Evolutionary conservation across 1,140 invertebrate genomes (phyloP), one percentile per base, ranked within the genome.

Genomic region (Pomacea maculata): DNA sequence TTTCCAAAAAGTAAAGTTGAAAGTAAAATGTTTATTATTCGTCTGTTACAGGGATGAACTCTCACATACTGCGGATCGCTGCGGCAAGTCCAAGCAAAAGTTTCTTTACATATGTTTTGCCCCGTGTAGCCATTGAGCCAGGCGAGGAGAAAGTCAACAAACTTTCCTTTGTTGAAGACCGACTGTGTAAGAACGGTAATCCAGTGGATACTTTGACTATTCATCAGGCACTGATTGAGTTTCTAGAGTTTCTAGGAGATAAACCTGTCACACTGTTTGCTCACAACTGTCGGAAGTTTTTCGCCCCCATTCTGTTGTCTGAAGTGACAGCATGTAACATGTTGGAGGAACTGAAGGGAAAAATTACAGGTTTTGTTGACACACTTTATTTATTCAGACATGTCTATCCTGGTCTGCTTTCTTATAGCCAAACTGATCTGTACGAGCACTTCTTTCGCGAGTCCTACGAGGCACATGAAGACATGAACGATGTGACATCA

Each of bases 361-460:
- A 64, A 14, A 65, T 78, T 34, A 29, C 45, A 34, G 45, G 77
- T 19, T 78, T 19, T 45, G 77, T 78, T 6, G 77, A 78, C 67
- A 57, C 77, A 1, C 52, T 71, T 34, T 65, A 29, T 6, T 54
- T 78, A 45, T 78, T 78, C 21, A 64, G 65, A 34, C 21, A 78
- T 4, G 19, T 68, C 45, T 15, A 57, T 19, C 19, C 9, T 6
- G 21, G 52, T 6, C 25, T 25, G 0, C 25, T 5, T 10, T 25
- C 29, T 1, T 54, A 78, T 65, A 25, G 14, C 34, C 77, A 52
- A 45, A 19, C 0, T 4, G 12, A 11, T 45, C 25, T 78, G 45
- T 70, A 55, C 77, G 0, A 71, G 65, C 67, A 78, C 25, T 57
- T 70, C 52, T 9, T 57, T 6, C 15, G 25, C 6, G 25, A 71